Percentiles rank a stretch among this genome's conserved stretches.
Conservation (phyloP, 2,113 vertebrate genomes). For the Panthera tigris region DNA sequence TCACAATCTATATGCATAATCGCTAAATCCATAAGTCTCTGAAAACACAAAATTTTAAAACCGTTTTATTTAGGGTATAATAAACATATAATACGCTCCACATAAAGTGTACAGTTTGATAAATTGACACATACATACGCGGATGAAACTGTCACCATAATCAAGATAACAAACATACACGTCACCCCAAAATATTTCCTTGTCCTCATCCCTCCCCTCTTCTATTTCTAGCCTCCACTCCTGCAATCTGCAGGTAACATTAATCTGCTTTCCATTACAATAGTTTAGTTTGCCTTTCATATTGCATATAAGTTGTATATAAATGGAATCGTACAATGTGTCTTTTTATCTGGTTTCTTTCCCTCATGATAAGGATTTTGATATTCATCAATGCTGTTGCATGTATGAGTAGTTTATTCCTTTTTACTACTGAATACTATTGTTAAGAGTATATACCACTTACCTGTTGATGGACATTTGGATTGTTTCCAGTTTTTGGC, state of each 20-base stretch:
- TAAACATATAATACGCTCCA: background rate
- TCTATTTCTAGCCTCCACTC: background rate
- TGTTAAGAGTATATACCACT: background rate
- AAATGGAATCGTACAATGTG: background rate
- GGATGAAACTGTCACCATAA: background rate
- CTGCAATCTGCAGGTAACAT: background rate
- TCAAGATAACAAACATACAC: background rate
- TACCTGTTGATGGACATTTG: background rate
- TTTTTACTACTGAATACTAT: background rate
- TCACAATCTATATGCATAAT: background rate
- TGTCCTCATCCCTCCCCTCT: background rate
- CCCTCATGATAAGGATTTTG: background rate
- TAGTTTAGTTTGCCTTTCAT: background rate
- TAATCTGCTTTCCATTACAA: background rate
- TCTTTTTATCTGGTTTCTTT: background rate
- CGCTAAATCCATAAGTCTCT: background rate
- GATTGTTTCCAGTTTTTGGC: background rate
- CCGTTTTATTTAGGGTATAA: background rate
- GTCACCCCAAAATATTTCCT: background rate
- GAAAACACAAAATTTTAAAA: background rate
- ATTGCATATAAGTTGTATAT: background rate
- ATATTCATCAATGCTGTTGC: background rate
- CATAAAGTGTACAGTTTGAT: background rate
- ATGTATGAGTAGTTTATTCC: background rate
- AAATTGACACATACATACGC: background rate